phyloP scores from a whole-genome alignment of 2,888 invertebrate species.

The Parnassius mnemosyne region DNA sequence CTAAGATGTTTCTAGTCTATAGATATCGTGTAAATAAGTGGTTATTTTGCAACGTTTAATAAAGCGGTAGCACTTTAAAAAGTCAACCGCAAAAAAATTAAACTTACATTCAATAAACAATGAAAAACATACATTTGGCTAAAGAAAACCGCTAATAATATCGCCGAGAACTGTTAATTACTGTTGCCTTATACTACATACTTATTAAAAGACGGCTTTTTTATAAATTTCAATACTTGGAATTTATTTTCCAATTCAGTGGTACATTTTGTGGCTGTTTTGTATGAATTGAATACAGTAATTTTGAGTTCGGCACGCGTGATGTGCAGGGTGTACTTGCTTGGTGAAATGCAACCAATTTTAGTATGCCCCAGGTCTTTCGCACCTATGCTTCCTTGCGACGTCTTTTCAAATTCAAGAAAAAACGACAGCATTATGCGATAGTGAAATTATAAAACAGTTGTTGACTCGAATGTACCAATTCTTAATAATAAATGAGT shows the following conservation, averaged over 20 bases:
- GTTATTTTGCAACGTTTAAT: slow-evolving; percentile 12
- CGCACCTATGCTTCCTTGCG: slow-evolving; percentile 33
- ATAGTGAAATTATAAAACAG: slow-evolving; percentile 52
- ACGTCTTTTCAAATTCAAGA: slow-evolving; percentile 40
- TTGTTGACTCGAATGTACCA: slow-evolving; percentile 61
- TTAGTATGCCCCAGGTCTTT: slow-evolving; percentile 43
- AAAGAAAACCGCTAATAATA: slow-evolving; percentile 58
- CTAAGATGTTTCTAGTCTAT: too few relatives aligned
- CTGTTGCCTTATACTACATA: slow-evolving; percentile 45
- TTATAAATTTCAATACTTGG: slow-evolving; percentile 51
- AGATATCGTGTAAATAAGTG: not conserved
- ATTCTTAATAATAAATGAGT: slow-evolving; percentile 58
- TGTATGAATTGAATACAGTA: slow-evolving; percentile 57
- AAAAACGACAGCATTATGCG: slow-evolving; percentile 39
- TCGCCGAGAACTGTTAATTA: slow-evolving; percentile 59
- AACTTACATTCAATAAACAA: slow-evolving; percentile 36
- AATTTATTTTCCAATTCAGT: slow-evolving; percentile 41
- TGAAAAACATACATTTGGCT: slow-evolving; percentile 46
- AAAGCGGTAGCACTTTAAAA: slow-evolving; percentile 25
- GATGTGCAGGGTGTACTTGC: slow-evolving; percentile 48
- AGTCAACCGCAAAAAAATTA: slow-evolving; percentile 43
- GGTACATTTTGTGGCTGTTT: slow-evolving; percentile 50
- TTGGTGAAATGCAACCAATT: slow-evolving; percentile 56
- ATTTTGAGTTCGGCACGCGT: slow-evolving; percentile 60
- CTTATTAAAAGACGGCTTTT: slow-evolving; percentile 48